These are phyloP conservation scores for Eupithecia subumbrata DNA, from an alignment of 2,888 invertebrate genomes.

Conservation along the genomic window DNA sequence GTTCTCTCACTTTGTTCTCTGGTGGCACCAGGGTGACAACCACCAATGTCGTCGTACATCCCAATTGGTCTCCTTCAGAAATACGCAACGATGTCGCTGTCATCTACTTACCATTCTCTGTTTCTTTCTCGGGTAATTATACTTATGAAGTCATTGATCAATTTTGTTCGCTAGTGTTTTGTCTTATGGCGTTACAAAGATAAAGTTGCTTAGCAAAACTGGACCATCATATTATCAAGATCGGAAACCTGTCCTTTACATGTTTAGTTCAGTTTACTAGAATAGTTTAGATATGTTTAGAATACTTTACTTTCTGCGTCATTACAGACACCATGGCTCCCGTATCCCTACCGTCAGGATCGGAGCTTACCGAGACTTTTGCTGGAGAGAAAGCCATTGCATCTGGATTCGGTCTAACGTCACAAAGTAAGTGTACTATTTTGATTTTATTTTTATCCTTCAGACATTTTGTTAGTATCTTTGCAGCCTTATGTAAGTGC, in stretches of 20 bases:
- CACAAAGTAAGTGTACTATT: conserved; percentile 21
- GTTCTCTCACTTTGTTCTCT: conserved; percentile 1
- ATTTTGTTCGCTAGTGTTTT: neutral
- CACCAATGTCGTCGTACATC: neutral
- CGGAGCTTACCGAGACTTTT: conserved; percentile 46
- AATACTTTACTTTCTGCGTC: neutral
- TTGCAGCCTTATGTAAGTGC: neutral
- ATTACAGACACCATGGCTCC: conserved; percentile 48
- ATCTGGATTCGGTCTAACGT: conserved; percentile 52
- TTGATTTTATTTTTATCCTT: neutral
- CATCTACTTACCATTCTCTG: neutral
- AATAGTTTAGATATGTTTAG: no score
- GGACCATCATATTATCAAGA: neutral
- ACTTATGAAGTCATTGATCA: neutral
- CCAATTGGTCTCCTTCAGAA: neutral
- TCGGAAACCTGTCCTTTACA: neutral
- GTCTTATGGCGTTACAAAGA: neutral
- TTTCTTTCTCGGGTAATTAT: conserved; percentile 9
- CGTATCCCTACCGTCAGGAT: conserved; percentile 50
- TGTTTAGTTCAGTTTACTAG: neutral
- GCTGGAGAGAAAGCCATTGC: conserved; percentile 46
- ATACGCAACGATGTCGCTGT: conserved; percentile 12
- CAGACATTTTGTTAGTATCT: neutral
- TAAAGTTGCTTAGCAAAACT: neutral
- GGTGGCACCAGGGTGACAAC: conserved; percentile 1